Evolutionary conservation across 2,113 vertebrate species (phyloP).

Genomic region (Loxodonta africana): DNA sequence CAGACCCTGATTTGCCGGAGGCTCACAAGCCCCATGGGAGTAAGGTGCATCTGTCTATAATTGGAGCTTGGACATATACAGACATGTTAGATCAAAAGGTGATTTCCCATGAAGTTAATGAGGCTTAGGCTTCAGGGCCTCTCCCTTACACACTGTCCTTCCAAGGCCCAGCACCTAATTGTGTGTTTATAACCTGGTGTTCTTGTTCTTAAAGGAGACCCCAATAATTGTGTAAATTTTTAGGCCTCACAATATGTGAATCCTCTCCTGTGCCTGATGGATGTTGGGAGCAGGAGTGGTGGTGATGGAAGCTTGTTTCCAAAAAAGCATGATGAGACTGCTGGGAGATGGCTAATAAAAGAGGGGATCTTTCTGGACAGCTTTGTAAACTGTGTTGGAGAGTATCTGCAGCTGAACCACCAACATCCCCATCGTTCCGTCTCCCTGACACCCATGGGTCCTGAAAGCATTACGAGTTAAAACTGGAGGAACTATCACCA

Average conservation of each 20-base stretch:
- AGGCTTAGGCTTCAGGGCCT: background rate
- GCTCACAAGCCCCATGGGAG: slow-evolving; percentile 51
- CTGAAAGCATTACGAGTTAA: background rate
- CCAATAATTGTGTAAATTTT: background rate
- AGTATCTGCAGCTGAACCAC: background rate
- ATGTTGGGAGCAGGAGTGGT: background rate
- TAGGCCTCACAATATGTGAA: background rate
- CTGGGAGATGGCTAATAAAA: background rate
- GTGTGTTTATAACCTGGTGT: background rate
- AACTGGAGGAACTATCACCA: background rate
- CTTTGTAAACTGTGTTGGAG: background rate
- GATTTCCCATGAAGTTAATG: slow-evolving; percentile 53
- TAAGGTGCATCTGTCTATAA: slow-evolving; percentile 56
- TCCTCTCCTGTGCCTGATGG: background rate
- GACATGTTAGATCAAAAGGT: slow-evolving; percentile 50
- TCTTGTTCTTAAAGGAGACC: slow-evolving; percentile 7
- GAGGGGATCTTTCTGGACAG: background rate
- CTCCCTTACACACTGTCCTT: slow-evolving; percentile 41
- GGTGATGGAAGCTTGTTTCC: background rate
- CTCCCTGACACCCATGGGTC: background rate
- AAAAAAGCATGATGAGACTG: background rate
- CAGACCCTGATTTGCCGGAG: slow-evolving; percentile 43
- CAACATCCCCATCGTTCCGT: too few relatives aligned
- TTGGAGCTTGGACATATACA: slow-evolving; percentile 55
- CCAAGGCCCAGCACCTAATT: background rate